A percentile compares a stretch with the other conserved stretches of the same genome.
phyloP scores from a whole-genome alignment of 2,888 invertebrate genomes.

The Caenorhabditis auriculariae region DNA sequence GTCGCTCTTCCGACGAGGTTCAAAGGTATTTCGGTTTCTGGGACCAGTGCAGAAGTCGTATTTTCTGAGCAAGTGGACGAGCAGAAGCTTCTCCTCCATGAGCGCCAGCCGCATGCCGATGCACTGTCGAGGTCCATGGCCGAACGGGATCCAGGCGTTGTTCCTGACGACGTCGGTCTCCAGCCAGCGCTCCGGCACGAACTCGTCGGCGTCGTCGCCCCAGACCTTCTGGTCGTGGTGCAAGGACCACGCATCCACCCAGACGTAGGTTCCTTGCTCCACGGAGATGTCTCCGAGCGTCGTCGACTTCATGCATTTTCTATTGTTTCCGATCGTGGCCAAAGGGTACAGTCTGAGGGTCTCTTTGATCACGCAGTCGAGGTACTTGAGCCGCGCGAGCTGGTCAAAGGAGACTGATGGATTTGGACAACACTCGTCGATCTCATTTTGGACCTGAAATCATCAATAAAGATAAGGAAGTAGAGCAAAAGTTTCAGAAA shows the following conservation, averaged over 20 bases:
- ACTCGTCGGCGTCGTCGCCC: constrained; percentile 34
- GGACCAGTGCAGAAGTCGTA: constrained; percentile 28
- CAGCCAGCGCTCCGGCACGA: constrained; percentile 32
- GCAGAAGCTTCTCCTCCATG: constrained; percentile 49
- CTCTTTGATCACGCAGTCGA: constrained; percentile 38
- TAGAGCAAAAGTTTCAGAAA: background rate
- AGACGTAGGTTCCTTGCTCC: constrained; percentile 33
- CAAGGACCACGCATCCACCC: constrained; percentile 31
- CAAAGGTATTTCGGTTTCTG: constrained; percentile 11
- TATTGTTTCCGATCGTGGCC: constrained; percentile 18
- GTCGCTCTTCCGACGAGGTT: constrained; percentile 13
- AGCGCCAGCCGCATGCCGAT: constrained; percentile 54
- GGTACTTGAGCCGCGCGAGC: constrained; percentile 27
- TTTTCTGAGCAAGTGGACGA: constrained; percentile 41
- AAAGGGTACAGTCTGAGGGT: constrained; percentile 30
- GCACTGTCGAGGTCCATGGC: constrained; percentile 53
- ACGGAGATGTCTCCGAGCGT: constrained; percentile 34
- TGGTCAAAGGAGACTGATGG: constrained; percentile 5
- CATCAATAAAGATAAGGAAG: background rate
- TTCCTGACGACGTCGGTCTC: too few relatives aligned
- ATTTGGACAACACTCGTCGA: background rate
- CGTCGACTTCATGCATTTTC: constrained; percentile 30
- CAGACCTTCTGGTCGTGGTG: constrained; percentile 27
- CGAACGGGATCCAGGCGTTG: constrained; percentile 43
- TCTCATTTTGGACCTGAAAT: background rate